phyloP scores from a whole-genome alignment of 1,140 invertebrate genomes.

The Aphis craccivora region DNA sequence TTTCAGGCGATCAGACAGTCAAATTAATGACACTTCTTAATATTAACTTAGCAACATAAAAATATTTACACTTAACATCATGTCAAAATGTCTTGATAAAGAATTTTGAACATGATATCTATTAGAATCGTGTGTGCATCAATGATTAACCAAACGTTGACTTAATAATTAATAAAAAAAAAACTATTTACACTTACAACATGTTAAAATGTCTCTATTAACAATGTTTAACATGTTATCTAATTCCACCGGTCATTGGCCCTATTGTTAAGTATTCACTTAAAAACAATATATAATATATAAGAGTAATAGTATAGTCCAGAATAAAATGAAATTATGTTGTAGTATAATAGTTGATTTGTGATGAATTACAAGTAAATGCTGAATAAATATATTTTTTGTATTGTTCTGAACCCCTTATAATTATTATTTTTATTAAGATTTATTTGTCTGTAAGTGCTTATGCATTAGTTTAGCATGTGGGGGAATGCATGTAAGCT shows the following conservation, averaged over 20 bases:
- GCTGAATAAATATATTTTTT: background rate
- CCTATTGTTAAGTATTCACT: slow-evolving; percentile 26
- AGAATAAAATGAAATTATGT: background rate
- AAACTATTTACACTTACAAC: slow-evolving; percentile 47
- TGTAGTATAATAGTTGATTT: background rate
- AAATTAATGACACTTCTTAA: background rate
- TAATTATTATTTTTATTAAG: too few relatives aligned
- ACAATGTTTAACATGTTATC: slow-evolving; percentile 46
- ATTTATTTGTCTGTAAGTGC: too few relatives aligned
- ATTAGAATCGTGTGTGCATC: background rate
- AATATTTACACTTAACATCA: background rate
- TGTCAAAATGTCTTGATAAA: too few relatives aligned
- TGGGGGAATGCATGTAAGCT: too few relatives aligned
- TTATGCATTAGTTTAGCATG: too few relatives aligned
- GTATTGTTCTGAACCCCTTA: too few relatives aligned
- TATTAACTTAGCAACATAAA: background rate
- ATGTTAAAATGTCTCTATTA: slow-evolving; percentile 30
- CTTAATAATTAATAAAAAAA: background rate
- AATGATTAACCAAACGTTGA: background rate
- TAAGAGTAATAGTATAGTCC: background rate
- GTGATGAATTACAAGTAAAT: background rate
- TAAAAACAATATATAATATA: background rate
- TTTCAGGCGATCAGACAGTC: background rate
- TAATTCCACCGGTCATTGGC: slow-evolving; percentile 49
- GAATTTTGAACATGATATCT: too few relatives aligned